Evolutionary conservation across 2,113 vertebrate species (phyloP).

Genomic region (Gadus macrocephalus): DNA sequence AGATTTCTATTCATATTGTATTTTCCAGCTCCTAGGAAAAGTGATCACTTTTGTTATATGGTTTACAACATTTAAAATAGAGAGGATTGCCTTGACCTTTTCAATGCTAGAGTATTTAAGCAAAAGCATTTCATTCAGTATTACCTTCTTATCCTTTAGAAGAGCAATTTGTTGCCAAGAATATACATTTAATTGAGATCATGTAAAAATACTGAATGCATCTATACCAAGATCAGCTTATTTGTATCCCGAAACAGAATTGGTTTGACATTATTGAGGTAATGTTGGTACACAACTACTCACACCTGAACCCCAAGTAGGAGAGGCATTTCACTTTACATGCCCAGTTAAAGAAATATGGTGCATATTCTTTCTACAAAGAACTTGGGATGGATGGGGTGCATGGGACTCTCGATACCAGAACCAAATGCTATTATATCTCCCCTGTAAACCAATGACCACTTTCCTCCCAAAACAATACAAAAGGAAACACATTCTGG

Average conservation of each 20-base stretch:
- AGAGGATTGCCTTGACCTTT: neutral
- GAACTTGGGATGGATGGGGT: neutral
- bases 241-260: neutral
- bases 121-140: neutral
- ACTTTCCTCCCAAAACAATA: constrained; percentile 57
- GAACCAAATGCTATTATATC: neutral
- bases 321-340: neutral
- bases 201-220: constrained; percentile 7
- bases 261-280: neutral
- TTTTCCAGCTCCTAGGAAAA: constrained; percentile 39
- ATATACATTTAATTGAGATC: neutral
- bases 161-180: no score
- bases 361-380: neutral
- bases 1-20: constrained; percentile 33
- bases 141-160: no score
- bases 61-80: neutral
- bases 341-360: neutral
- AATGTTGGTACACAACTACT: neutral
- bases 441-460: constrained; percentile 54
- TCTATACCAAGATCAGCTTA: constrained; percentile 12
- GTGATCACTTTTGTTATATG: constrained; percentile 36
- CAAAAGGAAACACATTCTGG: constrained; percentile 52
- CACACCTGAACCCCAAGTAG: neutral
- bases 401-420: neutral
- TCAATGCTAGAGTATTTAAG: neutral